These are phyloP conservation scores for Phocides pigmalion DNA, from an alignment of 1,140 invertebrate species.

Conservation along the genomic window DNA sequence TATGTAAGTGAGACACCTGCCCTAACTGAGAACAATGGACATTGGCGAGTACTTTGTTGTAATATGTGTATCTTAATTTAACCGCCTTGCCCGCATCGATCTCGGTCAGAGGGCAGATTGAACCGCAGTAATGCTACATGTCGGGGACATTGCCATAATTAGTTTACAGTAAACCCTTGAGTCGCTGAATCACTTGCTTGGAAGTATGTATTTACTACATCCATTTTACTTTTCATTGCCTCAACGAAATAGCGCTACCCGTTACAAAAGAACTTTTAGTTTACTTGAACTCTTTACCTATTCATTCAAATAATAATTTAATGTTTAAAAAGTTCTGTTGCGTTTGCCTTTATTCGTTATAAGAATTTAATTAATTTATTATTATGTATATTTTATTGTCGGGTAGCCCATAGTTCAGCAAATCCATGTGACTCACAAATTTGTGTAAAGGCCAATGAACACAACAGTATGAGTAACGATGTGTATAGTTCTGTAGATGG, in stretches of 20 bases:
- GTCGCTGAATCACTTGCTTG: background rate
- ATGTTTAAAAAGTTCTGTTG: no score
- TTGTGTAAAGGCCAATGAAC: background rate
- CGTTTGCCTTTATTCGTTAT: no score
- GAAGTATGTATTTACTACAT: background rate
- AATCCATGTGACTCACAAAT: background rate
- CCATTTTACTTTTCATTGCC: no score
- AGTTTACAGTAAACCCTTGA: constrained; percentile 23
- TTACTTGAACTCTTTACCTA: no score
- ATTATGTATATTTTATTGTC: background rate
- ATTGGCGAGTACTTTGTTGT: constrained; percentile 17
- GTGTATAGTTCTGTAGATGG: background rate
- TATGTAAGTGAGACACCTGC: constrained; percentile 18
- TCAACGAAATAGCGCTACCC: no score
- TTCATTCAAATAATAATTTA: no score
- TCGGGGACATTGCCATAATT: constrained; percentile 8
- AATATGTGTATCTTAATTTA: constrained; percentile 17
- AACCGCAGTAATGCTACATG: constrained; percentile 4
- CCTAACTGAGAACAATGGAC: constrained; percentile 23
- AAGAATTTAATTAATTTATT: background rate
- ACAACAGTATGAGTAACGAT: constrained; percentile 1
- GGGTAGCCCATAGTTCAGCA: background rate
- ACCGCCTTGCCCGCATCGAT: constrained; percentile 13
- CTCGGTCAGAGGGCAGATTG: constrained; percentile 22
- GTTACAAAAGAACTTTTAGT: no score